These are phyloP conservation scores for Takifugu ocellatus DNA, from an alignment of 2,797 vertebrate species.

Conservation along the genomic window DNA sequence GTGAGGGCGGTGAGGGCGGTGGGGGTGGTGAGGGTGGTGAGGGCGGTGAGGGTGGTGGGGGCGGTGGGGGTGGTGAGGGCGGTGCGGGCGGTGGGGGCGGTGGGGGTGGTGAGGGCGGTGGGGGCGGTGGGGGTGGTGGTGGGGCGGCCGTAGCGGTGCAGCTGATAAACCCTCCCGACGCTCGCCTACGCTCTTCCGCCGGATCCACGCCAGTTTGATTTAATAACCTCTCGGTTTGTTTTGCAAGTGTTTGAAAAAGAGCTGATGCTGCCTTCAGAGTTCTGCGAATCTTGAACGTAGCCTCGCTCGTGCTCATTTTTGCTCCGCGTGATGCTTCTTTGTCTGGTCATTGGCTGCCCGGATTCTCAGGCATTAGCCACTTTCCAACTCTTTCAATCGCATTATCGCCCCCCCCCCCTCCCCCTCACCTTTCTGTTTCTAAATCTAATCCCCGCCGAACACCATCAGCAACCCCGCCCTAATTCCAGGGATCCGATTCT, in stretches of 20 bases:
- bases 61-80: neutral
- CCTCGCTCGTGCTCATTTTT: conserved; percentile 2
- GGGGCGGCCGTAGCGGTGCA: conserved; percentile 13
- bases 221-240: neutral
- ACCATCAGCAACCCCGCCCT: conserved; percentile 52
- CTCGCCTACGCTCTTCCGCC: neutral
- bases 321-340: conserved; percentile 2
- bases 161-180: conserved; percentile 40
- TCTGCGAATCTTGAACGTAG: neutral
- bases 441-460: conserved; percentile 63
- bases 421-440: conserved; percentile 22
- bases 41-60: too few species aligned
- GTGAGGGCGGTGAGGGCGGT: too few species aligned
- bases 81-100: too few species aligned
- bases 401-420: conserved; percentile 38
- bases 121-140: neutral
- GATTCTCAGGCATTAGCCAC: conserved; percentile 32
- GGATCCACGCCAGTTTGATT: conserved; percentile 2
- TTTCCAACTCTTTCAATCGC: conserved; percentile 48
- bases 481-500: conserved; percentile 63
- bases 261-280: neutral
- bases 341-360: neutral
- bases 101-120: too few species aligned
- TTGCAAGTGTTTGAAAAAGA: too few species aligned
- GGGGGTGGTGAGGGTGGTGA: too few species aligned